Percentiles rank a stretch among this genome's conserved stretches.
Conservation (phyloP, 1,140 invertebrate genomes). For the Aradophagus sp. region DNA sequence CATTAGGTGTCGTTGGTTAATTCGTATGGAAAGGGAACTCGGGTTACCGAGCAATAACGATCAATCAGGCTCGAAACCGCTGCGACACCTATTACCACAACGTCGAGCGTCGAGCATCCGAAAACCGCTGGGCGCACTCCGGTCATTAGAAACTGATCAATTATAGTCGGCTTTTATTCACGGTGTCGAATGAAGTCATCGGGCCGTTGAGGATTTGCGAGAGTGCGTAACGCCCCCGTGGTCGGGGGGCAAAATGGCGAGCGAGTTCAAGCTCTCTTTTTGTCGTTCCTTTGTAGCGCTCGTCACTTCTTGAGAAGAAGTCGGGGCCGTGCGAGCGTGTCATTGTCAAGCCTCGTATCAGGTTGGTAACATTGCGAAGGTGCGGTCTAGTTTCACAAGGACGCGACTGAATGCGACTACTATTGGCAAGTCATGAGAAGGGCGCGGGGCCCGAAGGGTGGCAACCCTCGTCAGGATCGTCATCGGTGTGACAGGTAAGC, state of each 20-base stretch:
- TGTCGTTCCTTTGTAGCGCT: constrained; percentile 14
- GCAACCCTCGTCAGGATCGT: constrained; percentile 70
- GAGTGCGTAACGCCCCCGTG: constrained; percentile 30
- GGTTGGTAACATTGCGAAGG: constrained; percentile 49
- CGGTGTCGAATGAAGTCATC: constrained; percentile 41
- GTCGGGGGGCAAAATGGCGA: constrained; percentile 35
- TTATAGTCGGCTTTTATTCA: constrained; percentile 26
- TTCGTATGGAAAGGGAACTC: too few species aligned
- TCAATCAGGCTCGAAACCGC: too few species aligned
- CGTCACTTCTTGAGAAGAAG: constrained; percentile 46
- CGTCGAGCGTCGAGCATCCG: too few species aligned
- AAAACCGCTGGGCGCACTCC: too few species aligned
- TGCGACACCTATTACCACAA: too few species aligned
- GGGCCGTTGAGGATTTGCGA: constrained; percentile 38
- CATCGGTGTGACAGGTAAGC: constrained; percentile 71
- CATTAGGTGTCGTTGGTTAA: too few species aligned
- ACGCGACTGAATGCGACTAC: constrained; percentile 39
- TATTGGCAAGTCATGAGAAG: constrained; percentile 54
- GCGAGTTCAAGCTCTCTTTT: constrained; percentile 17
- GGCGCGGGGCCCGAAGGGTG: constrained; percentile 49
- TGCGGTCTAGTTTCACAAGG: constrained; percentile 53
- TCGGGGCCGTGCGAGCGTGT: constrained; percentile 43
- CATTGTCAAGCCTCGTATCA: constrained; percentile 52
- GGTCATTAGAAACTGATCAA: constrained; percentile 9
- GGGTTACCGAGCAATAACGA: too few species aligned